phyloP scores from a whole-genome alignment of 2,797 vertebrate species.

The Acipenser ruthenus region DNA sequence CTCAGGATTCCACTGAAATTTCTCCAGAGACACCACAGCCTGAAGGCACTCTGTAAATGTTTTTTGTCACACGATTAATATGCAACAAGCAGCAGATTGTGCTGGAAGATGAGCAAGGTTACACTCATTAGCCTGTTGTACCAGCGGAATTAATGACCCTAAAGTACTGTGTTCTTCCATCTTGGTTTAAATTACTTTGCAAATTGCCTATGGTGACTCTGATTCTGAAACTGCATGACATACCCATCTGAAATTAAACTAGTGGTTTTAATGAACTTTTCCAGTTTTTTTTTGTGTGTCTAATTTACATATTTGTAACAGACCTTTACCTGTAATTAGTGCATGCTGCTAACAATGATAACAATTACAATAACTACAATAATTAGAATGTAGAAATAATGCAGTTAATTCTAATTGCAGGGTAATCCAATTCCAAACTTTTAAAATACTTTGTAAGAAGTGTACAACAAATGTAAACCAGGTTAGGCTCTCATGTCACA shows the following conservation, averaged over 20 bases:
- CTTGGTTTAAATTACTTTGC: slow-evolving; percentile 39
- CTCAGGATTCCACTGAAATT: neutral
- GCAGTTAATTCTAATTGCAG: too few relatives aligned
- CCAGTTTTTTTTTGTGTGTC: neutral
- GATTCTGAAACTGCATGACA: slow-evolving; percentile 9
- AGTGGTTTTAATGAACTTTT: slow-evolving; percentile 3
- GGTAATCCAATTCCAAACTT: too few relatives aligned
- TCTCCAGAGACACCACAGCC: slow-evolving; percentile 6
- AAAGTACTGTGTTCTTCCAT: slow-evolving; percentile 32
- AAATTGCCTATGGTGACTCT: slow-evolving; percentile 37
- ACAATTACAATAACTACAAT: too few relatives aligned
- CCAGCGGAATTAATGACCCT: slow-evolving; percentile 48
- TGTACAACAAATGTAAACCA: too few relatives aligned
- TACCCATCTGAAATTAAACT: neutral
- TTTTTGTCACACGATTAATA: slow-evolving; percentile 15
- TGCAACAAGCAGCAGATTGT: slow-evolving; percentile 6
- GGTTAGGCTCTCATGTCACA: too few relatives aligned
- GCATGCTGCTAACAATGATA: neutral
- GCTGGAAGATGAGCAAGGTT: slow-evolving; percentile 35
- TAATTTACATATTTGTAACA: neutral
- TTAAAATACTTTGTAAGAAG: too few relatives aligned
- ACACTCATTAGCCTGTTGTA: slow-evolving; percentile 51
- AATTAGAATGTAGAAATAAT: too few relatives aligned
- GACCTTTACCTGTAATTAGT: neutral
- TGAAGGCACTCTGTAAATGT: slow-evolving; percentile 7